Percentiles rank a stretch among this genome's conserved stretches.
These are phyloP conservation scores for Cylloceria caligata DNA, from an alignment of 2,888 invertebrate species.

Conservation along the genomic window DNA sequence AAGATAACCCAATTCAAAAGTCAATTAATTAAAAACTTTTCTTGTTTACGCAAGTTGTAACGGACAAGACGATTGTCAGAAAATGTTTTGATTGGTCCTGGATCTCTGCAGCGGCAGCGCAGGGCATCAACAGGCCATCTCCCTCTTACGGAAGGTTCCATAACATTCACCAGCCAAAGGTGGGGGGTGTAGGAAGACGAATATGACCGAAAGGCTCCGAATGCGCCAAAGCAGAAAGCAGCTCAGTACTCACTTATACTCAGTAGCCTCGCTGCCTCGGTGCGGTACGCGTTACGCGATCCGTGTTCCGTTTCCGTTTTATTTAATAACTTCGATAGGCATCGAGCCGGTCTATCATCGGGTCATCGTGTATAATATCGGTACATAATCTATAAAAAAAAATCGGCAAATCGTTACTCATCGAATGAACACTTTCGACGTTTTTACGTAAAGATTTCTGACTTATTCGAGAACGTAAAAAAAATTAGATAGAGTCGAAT, in stretches of 20 bases:
- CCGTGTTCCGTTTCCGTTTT: slow-evolving; percentile 57
- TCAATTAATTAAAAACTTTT: not conserved
- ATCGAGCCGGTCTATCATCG: slow-evolving; percentile 46
- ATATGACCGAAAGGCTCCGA: slow-evolving; percentile 21
- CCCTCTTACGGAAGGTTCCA: slow-evolving; percentile 9
- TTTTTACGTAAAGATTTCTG: not conserved
- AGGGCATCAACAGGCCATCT: not conserved
- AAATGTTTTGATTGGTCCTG: not conserved
- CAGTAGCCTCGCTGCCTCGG: slow-evolving; percentile 68
- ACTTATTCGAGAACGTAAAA: not conserved
- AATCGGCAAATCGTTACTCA: not conserved
- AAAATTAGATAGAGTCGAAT: not conserved
- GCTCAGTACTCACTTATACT: slow-evolving; percentile 62
- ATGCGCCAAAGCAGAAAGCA: slow-evolving; percentile 21
- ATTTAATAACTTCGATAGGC: slow-evolving; percentile 27
- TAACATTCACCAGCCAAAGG: slow-evolving; percentile 8
- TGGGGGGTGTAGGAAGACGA: not conserved
- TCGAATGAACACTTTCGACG: not conserved
- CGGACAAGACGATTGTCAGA: not conserved
- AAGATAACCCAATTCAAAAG: slow-evolving; percentile 23
- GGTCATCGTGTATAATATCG: slow-evolving; percentile 5
- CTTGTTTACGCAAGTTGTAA: slow-evolving; percentile 7
- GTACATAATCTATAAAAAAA: not conserved
- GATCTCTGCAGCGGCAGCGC: not conserved
- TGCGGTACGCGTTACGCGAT: slow-evolving; percentile 60